Conservation (phyloP, 1,140 invertebrate species). For the Aphis craccivora region DNA sequence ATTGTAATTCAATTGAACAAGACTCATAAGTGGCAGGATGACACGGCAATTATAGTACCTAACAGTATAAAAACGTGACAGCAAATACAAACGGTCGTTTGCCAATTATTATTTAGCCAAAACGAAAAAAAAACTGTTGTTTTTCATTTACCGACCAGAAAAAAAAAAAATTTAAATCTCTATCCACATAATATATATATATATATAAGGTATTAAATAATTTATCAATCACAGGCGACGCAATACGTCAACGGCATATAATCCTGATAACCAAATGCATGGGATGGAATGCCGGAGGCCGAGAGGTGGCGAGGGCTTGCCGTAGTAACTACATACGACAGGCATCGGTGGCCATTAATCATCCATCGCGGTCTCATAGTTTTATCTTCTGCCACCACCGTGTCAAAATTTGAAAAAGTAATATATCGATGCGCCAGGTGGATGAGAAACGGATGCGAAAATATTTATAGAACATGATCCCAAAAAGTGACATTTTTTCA, state of each 20-base stretch:
- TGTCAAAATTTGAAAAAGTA: constrained; percentile 39
- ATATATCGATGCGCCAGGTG: constrained; percentile 40
- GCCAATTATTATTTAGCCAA: constrained; percentile 7
- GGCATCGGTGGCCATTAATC: constrained; percentile 43
- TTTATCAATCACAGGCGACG: constrained; percentile 55
- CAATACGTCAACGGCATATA: constrained; percentile 54
- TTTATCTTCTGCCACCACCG: constrained; percentile 48
- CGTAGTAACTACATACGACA: constrained; percentile 22
- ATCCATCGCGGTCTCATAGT: constrained; percentile 52
- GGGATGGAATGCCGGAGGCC: not conserved
- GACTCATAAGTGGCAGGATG: not conserved
- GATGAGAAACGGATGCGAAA: constrained; percentile 38
- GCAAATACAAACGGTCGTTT: not conserved
- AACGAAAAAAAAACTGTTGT: not conserved
- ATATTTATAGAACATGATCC: constrained; percentile 34
- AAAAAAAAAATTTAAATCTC: not conserved
- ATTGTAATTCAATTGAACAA: not conserved
- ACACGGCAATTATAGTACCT: not conserved
- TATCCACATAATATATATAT: not conserved
- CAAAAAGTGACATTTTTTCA: constrained; percentile 14
- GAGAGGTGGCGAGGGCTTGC: not conserved
- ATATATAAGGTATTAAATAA: constrained; percentile 41
- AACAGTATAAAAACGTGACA: not conserved
- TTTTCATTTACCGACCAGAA: not conserved
- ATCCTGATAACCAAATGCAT: constrained; percentile 47